A percentile compares a stretch with the other conserved stretches of the same genome.
Evolutionary conservation across 2,888 invertebrate genomes (phyloP).

Genomic region (Melangyna quadrimaculata): DNA sequence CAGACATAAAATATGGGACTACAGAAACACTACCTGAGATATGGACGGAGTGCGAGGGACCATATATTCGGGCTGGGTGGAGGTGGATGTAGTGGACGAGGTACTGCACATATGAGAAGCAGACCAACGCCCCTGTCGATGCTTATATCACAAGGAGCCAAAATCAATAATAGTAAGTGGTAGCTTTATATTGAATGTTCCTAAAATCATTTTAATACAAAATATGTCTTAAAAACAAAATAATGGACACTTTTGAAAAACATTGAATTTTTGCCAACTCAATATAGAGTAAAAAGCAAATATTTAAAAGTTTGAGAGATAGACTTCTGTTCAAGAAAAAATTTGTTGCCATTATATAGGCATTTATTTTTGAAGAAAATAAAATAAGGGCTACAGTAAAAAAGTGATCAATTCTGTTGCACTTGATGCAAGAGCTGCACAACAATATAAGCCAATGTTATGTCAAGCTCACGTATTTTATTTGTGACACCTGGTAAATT

Average conservation of each 20-base stretch:
- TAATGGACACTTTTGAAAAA: background rate
- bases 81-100: conserved; percentile 72
- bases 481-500: too few species aligned
- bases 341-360: too few species aligned
- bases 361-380: too few species aligned
- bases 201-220: background rate
- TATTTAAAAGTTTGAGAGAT: too few species aligned
- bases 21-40: conserved; percentile 89
- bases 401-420: too few species aligned
- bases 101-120: conserved; percentile 74
- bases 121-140: conserved; percentile 87
- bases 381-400: too few species aligned
- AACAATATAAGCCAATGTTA: too few species aligned
- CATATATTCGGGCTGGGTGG: conserved; percentile 85
- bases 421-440: too few species aligned
- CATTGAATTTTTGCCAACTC: too few species aligned
- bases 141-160: conserved; percentile 90
- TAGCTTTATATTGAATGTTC: background rate
- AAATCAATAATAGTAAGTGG: conserved; percentile 89
- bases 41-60: conserved; percentile 88
- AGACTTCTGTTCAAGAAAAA: too few species aligned
- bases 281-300: too few species aligned
- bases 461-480: too few species aligned
- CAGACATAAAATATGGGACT: conserved; percentile 84
- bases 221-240: background rate